phyloP scores from a whole-genome alignment of 2,888 invertebrate genomes.

The Fragum sueziense region DNA sequence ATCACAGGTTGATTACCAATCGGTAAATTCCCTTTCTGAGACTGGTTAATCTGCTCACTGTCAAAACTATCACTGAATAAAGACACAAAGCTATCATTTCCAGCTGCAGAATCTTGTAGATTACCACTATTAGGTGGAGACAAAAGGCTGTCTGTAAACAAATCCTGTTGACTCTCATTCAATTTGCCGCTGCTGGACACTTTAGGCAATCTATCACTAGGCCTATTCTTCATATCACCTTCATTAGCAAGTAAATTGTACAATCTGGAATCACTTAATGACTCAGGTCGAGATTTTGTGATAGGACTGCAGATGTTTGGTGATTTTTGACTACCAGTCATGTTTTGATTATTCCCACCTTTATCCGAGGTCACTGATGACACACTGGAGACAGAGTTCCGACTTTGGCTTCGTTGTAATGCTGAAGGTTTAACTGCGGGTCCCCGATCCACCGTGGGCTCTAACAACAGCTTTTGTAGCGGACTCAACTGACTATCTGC shows the following conservation, averaged over 20 bases:
- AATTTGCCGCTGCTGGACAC: conserved; percentile 10
- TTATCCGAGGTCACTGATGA: conserved; percentile 44
- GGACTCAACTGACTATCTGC: conserved; percentile 46
- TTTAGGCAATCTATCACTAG: neutral
- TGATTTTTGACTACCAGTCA: neutral
- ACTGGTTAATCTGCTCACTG: neutral
- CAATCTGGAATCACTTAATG: conserved; percentile 24
- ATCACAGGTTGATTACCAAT: neutral
- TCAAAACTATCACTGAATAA: conserved; percentile 41
- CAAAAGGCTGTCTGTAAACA: conserved; percentile 58
- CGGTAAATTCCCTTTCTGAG: conserved; percentile 1
- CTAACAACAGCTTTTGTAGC: conserved; percentile 42
- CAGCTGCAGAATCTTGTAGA: neutral
- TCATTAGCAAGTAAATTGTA: conserved; percentile 39
- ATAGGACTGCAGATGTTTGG: conserved; percentile 8
- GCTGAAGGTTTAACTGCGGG: conserved; percentile 1
- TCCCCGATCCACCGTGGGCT: conserved; percentile 10
- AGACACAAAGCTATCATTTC: conserved; percentile 38
- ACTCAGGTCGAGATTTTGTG: neutral
- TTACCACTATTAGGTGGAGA: conserved; percentile 8
- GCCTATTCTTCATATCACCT: neutral
- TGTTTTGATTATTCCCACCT: neutral
- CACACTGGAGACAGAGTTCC: conserved; percentile 38
- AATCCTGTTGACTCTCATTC: conserved; percentile 64
- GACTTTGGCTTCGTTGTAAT: conserved; percentile 29